Percentiles rank a stretch among this genome's conserved stretches.
Evolutionary conservation across 2,113 vertebrate genomes (phyloP).

Genomic region (Rhinoderma darwinii): DNA sequence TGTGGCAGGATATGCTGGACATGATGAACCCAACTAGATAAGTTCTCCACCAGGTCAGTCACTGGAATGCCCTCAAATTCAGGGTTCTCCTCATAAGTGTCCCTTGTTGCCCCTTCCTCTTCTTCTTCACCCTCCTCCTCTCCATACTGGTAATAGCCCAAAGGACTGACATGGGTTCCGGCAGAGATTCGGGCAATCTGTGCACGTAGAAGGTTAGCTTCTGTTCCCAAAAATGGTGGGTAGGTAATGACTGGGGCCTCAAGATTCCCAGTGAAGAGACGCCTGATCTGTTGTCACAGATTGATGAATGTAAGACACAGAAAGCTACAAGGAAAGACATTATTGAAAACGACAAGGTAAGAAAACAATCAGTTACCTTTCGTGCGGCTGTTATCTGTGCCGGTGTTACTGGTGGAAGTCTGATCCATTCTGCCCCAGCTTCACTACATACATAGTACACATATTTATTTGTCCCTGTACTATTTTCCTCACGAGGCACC

Average conservation of each 20-base stretch:
- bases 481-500: slow-evolving; percentile 80
- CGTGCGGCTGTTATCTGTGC: slow-evolving; percentile 86
- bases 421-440: slow-evolving; percentile 86
- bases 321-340: neutral
- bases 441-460: slow-evolving; percentile 92
- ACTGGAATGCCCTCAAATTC: slow-evolving; percentile 86
- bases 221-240: slow-evolving; percentile 92
- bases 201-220: slow-evolving; percentile 89
- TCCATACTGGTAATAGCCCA: slow-evolving; percentile 85
- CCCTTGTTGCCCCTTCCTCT: slow-evolving; percentile 70
- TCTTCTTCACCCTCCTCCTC: slow-evolving; percentile 89
- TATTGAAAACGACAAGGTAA: neutral
- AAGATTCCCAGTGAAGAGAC: slow-evolving; percentile 87
- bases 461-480: slow-evolving; percentile 86
- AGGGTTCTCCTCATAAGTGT: slow-evolving; percentile 82
- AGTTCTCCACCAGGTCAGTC: slow-evolving; percentile 78
- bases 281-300: slow-evolving; percentile 73
- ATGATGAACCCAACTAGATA: slow-evolving; percentile 91
- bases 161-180: slow-evolving; percentile 88
- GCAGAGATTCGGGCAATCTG: slow-evolving; percentile 96
- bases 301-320: neutral
- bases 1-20: slow-evolving; percentile 85
- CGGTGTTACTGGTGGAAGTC: slow-evolving; percentile 86
- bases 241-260: slow-evolving; percentile 82
- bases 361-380: slow-evolving; percentile 60